Evolutionary conservation across 2,888 invertebrate species (phyloP).

Genomic region (Cordilura impudica): DNA sequence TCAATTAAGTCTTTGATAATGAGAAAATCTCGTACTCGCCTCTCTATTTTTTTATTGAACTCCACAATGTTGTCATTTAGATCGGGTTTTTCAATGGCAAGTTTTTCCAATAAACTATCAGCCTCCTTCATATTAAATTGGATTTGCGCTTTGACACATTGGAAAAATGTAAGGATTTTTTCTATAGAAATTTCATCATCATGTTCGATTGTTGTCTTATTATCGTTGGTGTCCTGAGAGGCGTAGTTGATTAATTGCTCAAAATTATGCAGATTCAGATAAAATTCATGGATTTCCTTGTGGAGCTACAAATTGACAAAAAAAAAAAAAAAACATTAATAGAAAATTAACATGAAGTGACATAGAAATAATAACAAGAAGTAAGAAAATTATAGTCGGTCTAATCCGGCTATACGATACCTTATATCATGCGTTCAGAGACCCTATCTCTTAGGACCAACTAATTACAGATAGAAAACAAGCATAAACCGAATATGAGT

Average conservation of each 20-base stretch:
- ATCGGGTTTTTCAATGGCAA: conserved; percentile 55
- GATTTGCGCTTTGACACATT: conserved; percentile 25
- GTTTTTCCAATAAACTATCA: conserved; percentile 28
- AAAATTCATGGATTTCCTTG: conserved; percentile 64
- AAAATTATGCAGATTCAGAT: conserved; percentile 62
- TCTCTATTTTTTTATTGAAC: conserved; percentile 25
- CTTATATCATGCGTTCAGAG: no score
- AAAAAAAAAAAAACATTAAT: background rate
- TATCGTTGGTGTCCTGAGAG: conserved; percentile 41
- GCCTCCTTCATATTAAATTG: conserved; percentile 48
- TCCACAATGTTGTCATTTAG: conserved; percentile 30
- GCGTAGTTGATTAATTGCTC: conserved; percentile 49
- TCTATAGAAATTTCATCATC: conserved; percentile 37
- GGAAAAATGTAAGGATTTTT: conserved; percentile 48
- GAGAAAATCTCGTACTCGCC: conserved; percentile 60
- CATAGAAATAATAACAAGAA: no score
- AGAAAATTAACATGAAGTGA: background rate
- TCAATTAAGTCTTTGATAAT: conserved; percentile 61
- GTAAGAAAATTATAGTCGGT: no score
- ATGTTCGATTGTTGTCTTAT: conserved; percentile 52
- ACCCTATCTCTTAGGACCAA: no score
- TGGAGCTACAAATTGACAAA: conserved; percentile 34
- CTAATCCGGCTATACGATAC: no score
- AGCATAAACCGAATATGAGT: no score
- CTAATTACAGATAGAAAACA: no score